phyloP scores from a whole-genome alignment of 2,888 invertebrate species.

The Drosophila hamatofila region DNA sequence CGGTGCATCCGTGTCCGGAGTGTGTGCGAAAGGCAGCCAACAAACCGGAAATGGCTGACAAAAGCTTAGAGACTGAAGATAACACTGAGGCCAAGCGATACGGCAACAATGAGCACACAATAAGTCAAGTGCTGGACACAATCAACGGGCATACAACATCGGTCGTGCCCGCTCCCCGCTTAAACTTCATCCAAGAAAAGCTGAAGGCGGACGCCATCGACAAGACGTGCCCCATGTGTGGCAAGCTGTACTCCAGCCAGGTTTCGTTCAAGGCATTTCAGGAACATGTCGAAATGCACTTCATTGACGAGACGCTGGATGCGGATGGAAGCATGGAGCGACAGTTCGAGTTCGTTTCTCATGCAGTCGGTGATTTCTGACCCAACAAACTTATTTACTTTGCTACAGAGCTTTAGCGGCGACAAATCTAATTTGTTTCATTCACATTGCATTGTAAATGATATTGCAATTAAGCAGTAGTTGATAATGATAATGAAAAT shows the following conservation, averaged over 20 bases:
- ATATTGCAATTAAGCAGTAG: background rate
- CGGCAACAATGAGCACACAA: constrained; percentile 31
- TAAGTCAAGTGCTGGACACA: constrained; percentile 17
- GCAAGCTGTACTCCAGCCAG: constrained; percentile 87
- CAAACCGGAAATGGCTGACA: constrained; percentile 85
- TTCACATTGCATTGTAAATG: background rate
- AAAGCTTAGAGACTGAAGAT: constrained; percentile 84
- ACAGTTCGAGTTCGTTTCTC: constrained; percentile 86
- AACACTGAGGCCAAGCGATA: constrained; percentile 55
- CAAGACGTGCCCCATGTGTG: constrained; percentile 92
- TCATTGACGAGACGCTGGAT: constrained; percentile 87
- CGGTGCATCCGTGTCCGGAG: constrained; percentile 77
- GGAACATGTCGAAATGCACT: constrained; percentile 92
- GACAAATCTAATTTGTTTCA: constrained; percentile 12
- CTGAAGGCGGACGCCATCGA: constrained; percentile 79
- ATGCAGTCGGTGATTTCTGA: constrained; percentile 85
- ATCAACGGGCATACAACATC: constrained; percentile 34
- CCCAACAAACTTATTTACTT: constrained; percentile 81
- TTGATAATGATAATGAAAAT: background rate
- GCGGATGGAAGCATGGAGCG: constrained; percentile 86
- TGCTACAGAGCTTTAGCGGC: constrained; percentile 78
- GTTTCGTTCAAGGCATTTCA: constrained; percentile 89
- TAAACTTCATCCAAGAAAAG: constrained; percentile 83
- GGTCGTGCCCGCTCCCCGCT: constrained; percentile 60
- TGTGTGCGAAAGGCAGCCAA: constrained; percentile 77